Evolutionary conservation across 2,888 invertebrate species (phyloP), one percentile per base, ranked within the genome.

Genomic region (Lithophane leautieri): DNA sequence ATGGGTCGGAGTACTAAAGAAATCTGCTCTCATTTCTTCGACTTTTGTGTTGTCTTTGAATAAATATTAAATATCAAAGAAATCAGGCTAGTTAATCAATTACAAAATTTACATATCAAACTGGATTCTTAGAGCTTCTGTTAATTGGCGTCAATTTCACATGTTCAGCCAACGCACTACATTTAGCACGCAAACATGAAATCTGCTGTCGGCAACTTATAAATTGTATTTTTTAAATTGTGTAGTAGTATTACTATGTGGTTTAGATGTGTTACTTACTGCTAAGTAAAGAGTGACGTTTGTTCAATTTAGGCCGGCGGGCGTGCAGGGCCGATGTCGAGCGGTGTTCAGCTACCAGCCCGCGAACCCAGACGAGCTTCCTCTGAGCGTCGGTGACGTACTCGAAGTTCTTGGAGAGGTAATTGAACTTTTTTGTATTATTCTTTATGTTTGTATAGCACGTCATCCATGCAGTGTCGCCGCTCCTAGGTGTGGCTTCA

Each of bases 311-410:
- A 96, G 95, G 87, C 88, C 94, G 56, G 86, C 91, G 66, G 93
- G 94, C 66, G 94, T 93, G 79, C 94, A 95, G 88, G 97, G 98
- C 81, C 97, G 97, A 91, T 98, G 99, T 94, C 97, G 98, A 91
- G 99, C 98, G 69, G 97, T 99, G 86, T 99, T 98, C 95, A 98
- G 98, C 94, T 99, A 99, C 95, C 98, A 98, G 89, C 99, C 99
- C 73, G 98, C 98, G 84, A 99, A 99, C 93, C 98, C 98, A 78
- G 99, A 99, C 96, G 99, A 99, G 94, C 95, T 99, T 87, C 97
- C 97, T 85, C 97, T 99, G 81, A 97, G 97, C 87, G 98, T 99
- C 62, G 99, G 99, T 84, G 99, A 99, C 95, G 97, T 98, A 42
- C 98, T 99, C 85, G 99, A 99, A 92, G 98, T 99, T 86, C 97